Evolutionary conservation across 2,888 invertebrate genomes (phyloP), one percentile per base, ranked within the genome.

Genomic region (Chymomyza procnemis): DNA sequence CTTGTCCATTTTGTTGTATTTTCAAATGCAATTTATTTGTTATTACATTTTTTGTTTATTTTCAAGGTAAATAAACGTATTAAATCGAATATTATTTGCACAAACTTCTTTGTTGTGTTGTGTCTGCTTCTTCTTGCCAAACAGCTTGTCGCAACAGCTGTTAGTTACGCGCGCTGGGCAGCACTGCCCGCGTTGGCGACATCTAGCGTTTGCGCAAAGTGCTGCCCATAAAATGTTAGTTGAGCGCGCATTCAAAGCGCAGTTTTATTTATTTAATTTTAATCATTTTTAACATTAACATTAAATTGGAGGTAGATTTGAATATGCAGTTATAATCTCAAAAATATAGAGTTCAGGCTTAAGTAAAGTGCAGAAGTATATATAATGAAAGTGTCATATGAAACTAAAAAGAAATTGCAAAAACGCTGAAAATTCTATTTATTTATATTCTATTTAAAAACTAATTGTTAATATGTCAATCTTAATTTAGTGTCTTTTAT

Each of bases 1-100:
- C 72, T 88, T 89, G 59, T 89, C 89, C 89, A 89, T 89, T 65
- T 64, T 57, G 50, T 52, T 22, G 41, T 14, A 34, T 19, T 58
- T n/a, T 16, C 14, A 22, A 2, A 54, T 67, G 59, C 64, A 64
- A 52, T 47, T 48, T 52, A 55, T 66, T 58, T 47, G 52, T 57
- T 64, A 52, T 50, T 3, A 41, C 18, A 21, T 19, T 54, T 21
- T 19, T 9, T 54, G 8, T 18, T 22, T 54, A 54, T 0, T 50
- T 50, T 50, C 4, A 47, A n/a, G 9, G 9, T 4, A 1, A 47
- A 16, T 16, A 47, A 47, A 47, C 14, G 4, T n/a, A 47, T 47
- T 47, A 14, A 14, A 1, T 9, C 16, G 1, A n/a, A 19, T 57
- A 22, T 61, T 21, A 8, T 8, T 16, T 57, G 57, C 18, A 26